Conservation (phyloP, 1,140 invertebrate genomes). For the Calliopsis andreniformis region DNA sequence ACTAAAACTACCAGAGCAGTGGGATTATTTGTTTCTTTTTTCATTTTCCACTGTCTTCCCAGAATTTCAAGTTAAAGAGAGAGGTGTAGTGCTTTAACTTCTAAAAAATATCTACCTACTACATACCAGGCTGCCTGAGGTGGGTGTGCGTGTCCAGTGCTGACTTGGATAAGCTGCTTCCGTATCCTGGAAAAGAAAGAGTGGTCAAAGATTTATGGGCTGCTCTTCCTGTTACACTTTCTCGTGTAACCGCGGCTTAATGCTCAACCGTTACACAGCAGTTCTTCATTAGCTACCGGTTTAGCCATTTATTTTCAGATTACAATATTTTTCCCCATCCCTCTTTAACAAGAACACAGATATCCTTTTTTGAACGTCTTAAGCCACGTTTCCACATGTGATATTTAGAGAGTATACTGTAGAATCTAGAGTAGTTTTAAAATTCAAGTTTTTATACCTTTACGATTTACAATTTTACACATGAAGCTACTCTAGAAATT, state of each 20-base stretch:
- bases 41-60: too few species aligned
- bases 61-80: background rate
- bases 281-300: background rate
- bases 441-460: too few species aligned
- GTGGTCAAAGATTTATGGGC: slow-evolving; percentile 13
- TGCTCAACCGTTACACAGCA: background rate
- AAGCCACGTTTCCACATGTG: too few species aligned
- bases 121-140: slow-evolving; percentile 92
- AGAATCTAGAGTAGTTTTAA: too few species aligned
- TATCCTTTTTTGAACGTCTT: too few species aligned
- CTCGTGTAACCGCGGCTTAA: background rate
- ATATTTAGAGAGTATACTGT: too few species aligned
- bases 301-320: background rate
- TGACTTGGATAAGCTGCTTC: slow-evolving; percentile 89
- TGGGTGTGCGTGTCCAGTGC: slow-evolving; percentile 91
- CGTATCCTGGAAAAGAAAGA: slow-evolving; percentile 87
- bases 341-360: too few species aligned
- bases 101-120: slow-evolving; percentile 78
- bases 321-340: background rate
- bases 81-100: slow-evolving; percentile 65
- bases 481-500: too few species aligned
- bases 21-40: too few species aligned
- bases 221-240: background rate
- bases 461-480: too few species aligned
- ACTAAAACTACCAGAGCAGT: too few species aligned